Evolutionary conservation across 2,113 vertebrate species (phyloP).

Genomic region (Suricata suricatta): DNA sequence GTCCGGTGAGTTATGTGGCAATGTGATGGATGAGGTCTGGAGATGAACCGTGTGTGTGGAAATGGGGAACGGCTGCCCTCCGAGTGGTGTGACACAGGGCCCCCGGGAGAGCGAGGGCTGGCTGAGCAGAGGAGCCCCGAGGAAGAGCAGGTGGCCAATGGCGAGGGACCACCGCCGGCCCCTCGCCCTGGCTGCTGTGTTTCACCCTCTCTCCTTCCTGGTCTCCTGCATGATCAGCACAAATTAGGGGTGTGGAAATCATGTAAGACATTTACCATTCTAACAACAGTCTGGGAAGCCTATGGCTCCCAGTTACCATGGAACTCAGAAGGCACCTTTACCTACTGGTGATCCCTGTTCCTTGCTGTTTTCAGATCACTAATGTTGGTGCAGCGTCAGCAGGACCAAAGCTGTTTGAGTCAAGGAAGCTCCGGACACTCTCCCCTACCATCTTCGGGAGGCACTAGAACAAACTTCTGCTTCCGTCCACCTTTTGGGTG

Average conservation of each 20-base stretch:
- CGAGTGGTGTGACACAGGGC: fast-evolving
- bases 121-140: fast-evolving
- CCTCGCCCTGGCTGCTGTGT: background rate
- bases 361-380: background rate
- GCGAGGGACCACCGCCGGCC: fast-evolving
- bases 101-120: too few relatives aligned
- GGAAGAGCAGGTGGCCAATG: background rate
- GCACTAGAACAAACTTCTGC: background rate
- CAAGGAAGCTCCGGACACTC: fast-evolving
- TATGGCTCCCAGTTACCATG: background rate
- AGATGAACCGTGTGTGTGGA: background rate
- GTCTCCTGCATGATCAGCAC: background rate
- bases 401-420: background rate
- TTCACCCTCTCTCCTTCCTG: background rate
- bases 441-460: background rate
- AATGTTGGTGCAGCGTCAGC: background rate
- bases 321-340: background rate
- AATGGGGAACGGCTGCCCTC: fast-evolving
- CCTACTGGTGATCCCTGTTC: background rate
- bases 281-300: background rate
- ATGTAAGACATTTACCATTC: background rate
- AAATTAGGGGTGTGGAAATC: background rate
- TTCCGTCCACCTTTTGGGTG: background rate
- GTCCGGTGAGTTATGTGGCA: background rate
- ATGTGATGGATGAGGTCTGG: background rate